phyloP scores from a whole-genome alignment of 2,888 invertebrate species.

The Parasteatoda lunata region DNA sequence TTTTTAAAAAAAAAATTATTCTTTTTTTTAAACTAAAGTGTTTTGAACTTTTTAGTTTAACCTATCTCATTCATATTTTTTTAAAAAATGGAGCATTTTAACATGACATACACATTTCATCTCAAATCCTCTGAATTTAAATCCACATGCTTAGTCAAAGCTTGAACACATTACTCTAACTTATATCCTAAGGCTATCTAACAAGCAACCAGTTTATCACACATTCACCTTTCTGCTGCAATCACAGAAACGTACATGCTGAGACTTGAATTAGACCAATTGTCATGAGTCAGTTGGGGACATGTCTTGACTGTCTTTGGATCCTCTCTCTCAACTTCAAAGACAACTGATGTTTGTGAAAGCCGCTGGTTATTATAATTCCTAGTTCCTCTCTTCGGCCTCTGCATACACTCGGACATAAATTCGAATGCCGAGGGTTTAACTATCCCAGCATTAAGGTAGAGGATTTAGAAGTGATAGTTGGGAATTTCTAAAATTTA shows the following conservation, averaged over 20 bases:
- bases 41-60: too few species aligned
- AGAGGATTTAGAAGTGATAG: slow-evolving; percentile 1
- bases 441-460: slow-evolving; percentile 33
- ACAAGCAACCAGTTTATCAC: slow-evolving; percentile 5
- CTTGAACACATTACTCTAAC: slow-evolving; percentile 13
- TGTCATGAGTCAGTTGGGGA: slow-evolving; percentile 37
- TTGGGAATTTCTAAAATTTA: neutral
- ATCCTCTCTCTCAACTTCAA: slow-evolving; percentile 2
- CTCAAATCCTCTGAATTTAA: too few species aligned
- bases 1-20: too few species aligned
- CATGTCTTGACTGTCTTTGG: neutral
- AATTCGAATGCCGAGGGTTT: slow-evolving; percentile 27
- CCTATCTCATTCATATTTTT: too few species aligned
- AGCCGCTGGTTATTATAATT: slow-evolving; percentile 37
- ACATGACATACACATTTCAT: too few species aligned
- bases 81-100: too few species aligned
- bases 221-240: slow-evolving; percentile 18
- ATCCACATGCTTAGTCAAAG: too few species aligned
- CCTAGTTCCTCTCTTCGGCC: slow-evolving; percentile 21
- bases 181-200: slow-evolving; percentile 18
- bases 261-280: slow-evolving; percentile 55
- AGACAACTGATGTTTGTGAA: slow-evolving; percentile 1
- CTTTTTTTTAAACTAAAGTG: too few species aligned
- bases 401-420: slow-evolving; percentile 35
- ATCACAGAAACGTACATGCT: slow-evolving; percentile 47